A percentile compares a stretch with the other conserved stretches of the same genome.
Evolutionary conservation across 2,888 invertebrate genomes (phyloP).

Genomic region (Netelia virgata): DNA sequence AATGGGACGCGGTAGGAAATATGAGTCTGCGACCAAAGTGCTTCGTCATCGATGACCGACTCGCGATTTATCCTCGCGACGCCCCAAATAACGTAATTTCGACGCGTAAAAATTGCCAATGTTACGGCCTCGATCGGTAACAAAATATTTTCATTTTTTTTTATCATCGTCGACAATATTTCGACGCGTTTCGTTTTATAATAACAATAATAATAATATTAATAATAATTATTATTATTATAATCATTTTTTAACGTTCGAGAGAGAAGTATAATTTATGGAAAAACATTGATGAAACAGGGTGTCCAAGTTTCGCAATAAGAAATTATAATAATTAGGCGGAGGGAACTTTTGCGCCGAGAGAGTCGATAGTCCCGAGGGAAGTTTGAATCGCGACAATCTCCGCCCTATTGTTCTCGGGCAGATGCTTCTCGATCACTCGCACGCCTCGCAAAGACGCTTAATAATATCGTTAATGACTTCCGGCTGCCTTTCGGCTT

Average conservation of each 20-base stretch:
- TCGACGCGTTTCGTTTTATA: too few relatives aligned
- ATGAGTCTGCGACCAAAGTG: neutral
- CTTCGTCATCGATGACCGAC: neutral
- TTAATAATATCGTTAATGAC: constrained; percentile 10
- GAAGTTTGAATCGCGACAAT: constrained; percentile 33
- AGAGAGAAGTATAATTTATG: too few relatives aligned
- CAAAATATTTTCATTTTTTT: too few relatives aligned
- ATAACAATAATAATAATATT: too few relatives aligned
- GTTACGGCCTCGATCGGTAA: too few relatives aligned
- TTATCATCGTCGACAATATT: too few relatives aligned
- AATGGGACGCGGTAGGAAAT: neutral
- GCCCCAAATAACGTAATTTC: neutral
- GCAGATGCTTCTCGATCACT: constrained; percentile 12
- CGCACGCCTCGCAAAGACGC: neutral
- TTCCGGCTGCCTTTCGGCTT: neutral
- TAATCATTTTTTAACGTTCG: too few relatives aligned
- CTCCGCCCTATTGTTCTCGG: constrained; percentile 24
- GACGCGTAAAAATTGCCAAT: too few relatives aligned
- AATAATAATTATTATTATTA: too few relatives aligned
- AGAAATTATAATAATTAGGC: too few relatives aligned
- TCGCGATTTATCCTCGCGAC: neutral
- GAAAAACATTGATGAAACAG: too few relatives aligned
- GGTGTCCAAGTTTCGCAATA: too few relatives aligned
- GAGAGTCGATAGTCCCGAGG: neutral
- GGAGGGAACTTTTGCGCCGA: neutral